Percentiles rank a stretch among this genome's conserved stretches.
Conservation (phyloP, 2,113 vertebrate species). For the Rostratula benghalensis region DNA sequence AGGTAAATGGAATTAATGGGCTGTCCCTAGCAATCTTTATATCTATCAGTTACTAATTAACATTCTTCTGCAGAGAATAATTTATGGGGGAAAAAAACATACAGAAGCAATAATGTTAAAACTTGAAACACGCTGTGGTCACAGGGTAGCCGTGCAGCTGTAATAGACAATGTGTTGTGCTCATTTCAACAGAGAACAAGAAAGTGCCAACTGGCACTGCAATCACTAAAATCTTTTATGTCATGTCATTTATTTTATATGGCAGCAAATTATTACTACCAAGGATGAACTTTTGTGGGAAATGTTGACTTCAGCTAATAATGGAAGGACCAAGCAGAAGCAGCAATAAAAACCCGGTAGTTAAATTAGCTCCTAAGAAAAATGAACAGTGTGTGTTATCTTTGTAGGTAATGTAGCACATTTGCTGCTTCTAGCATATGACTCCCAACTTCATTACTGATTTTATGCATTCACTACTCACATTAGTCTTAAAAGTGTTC, state of each 20-base stretch:
- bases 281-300: conserved; percentile 63
- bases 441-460: background rate
- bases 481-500: background rate
- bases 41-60: conserved; percentile 91
- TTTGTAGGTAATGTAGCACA: conserved; percentile 6
- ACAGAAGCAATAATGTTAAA: conserved; percentile 38
- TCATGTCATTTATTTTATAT: conserved; percentile 57
- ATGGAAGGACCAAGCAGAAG: conserved; percentile 23
- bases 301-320: conserved; percentile 67
- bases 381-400: background rate
- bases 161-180: background rate
- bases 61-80: conserved; percentile 78
- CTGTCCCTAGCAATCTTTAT: conserved; percentile 89
- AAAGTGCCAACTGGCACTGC: conserved; percentile 1
- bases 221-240: conserved; percentile 60
- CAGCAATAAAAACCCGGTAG: conserved; percentile 39
- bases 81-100: conserved; percentile 62
- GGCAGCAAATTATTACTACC: conserved; percentile 58
- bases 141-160: background rate
- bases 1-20: conserved; percentile 95
- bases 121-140: conserved; percentile 1
- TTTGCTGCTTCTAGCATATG: background rate
- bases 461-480: background rate
- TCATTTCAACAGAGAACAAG: conserved; percentile 11
- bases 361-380: conserved; percentile 41